Evolutionary conservation across 2,888 invertebrate species (phyloP).

Genomic region (Lepidochitona cinerea): DNA sequence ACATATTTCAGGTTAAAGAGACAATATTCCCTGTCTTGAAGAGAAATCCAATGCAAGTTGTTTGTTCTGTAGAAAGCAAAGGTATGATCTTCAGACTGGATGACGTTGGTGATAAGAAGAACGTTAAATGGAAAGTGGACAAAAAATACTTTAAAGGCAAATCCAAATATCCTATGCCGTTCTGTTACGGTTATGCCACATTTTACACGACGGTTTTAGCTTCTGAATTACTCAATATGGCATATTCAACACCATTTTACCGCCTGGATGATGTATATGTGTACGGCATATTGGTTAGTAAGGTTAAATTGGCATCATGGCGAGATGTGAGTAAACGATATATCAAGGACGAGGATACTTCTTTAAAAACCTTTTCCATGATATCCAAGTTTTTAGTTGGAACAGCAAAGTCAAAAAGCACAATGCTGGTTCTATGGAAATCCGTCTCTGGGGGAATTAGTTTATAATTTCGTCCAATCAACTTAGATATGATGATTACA

Average conservation of each 20-base stretch:
- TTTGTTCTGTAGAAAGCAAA: too few species aligned
- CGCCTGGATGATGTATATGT: slow-evolving; percentile 46
- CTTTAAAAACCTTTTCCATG: neutral
- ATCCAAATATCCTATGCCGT: slow-evolving; percentile 22
- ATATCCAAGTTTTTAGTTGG: neutral
- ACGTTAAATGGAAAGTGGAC: neutral
- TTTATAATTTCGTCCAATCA: too few species aligned
- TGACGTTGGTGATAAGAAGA: too few species aligned
- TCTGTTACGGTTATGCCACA: slow-evolving; percentile 38
- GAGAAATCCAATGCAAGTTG: too few species aligned
- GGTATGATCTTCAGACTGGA: too few species aligned
- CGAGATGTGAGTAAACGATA: neutral
- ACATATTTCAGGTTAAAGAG: too few species aligned
- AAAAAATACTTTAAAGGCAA: neutral
- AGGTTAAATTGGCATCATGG: neutral
- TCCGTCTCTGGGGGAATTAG: too few species aligned
- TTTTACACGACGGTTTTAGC: slow-evolving; percentile 23
- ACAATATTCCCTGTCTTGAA: too few species aligned
- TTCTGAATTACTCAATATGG: slow-evolving; percentile 24
- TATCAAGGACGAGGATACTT: neutral
- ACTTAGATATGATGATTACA: too few species aligned
- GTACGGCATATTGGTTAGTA: slow-evolving; percentile 32
- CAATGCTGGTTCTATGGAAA: neutral
- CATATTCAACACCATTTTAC: slow-evolving; percentile 35
- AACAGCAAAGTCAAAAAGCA: neutral